Evolutionary conservation across 1,140 invertebrate genomes (phyloP).

Genomic region (Coboldia fuscipes): DNA sequence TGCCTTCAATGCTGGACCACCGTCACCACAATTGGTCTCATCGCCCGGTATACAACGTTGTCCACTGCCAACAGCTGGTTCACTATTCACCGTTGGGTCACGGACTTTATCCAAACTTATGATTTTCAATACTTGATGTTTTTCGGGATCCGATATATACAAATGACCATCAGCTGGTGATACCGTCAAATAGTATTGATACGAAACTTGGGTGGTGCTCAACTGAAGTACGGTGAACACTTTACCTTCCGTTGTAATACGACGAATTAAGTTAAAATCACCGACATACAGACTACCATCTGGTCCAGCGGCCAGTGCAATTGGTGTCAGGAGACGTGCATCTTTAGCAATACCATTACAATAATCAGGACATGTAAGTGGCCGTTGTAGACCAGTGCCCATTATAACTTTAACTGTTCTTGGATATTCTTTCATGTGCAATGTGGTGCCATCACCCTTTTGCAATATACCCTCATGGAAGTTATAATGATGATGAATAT

Average conservation of each 20-base stretch:
- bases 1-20: slow-evolving; percentile 68
- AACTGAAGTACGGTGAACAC: slow-evolving; percentile 86
- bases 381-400: slow-evolving; percentile 76
- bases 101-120: slow-evolving; percentile 51
- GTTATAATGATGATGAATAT: slow-evolving; percentile 97
- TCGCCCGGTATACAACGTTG: slow-evolving; percentile 73
- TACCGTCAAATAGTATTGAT: slow-evolving; percentile 86
- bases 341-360: slow-evolving; percentile 76
- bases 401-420: slow-evolving; percentile 77
- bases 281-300: slow-evolving; percentile 94
- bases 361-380: slow-evolving; percentile 47
- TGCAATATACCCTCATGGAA: slow-evolving; percentile 92
- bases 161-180: slow-evolving; percentile 87
- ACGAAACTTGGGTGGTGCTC: slow-evolving; percentile 77
- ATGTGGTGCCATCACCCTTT: slow-evolving; percentile 82
- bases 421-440: slow-evolving; percentile 85
- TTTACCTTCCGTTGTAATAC: slow-evolving; percentile 76
- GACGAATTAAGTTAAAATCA: slow-evolving; percentile 86
- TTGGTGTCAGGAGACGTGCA: slow-evolving; percentile 70
- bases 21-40: slow-evolving; percentile 74
- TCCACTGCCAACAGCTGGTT: slow-evolving; percentile 85
- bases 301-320: slow-evolving; percentile 77
- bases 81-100: slow-evolving; percentile 67
- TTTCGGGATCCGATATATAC: slow-evolving; percentile 90
- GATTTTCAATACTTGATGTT: slow-evolving; percentile 64